A percentile compares a stretch with the other conserved stretches of the same genome.
Evolutionary conservation across 2,797 vertebrate species (phyloP).

Genomic region (Poeciliopsis turneri): DNA sequence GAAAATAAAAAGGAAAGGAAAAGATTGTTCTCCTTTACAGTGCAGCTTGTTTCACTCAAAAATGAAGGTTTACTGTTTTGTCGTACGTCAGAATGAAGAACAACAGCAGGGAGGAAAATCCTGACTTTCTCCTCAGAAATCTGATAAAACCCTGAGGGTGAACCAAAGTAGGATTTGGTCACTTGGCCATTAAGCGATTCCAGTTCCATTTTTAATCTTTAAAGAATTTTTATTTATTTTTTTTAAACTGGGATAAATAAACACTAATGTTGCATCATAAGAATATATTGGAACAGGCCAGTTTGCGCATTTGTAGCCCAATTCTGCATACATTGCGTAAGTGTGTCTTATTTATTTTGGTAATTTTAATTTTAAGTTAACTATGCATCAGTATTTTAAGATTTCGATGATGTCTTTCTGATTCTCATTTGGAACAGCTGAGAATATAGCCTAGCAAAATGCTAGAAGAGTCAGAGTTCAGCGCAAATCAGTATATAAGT

Average conservation of each 20-base stretch:
- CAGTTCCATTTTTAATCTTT: neutral
- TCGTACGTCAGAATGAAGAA: slow-evolving; percentile 55
- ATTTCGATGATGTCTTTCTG: neutral
- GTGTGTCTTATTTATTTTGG: neutral
- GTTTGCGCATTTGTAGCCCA: neutral
- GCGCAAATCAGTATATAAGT: neutral
- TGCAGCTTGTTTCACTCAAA: slow-evolving; percentile 57
- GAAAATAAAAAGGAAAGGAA: slow-evolving; percentile 46
- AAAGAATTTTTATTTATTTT: neutral
- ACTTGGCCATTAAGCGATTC: slow-evolving; percentile 29
- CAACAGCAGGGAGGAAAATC: slow-evolving; percentile 32
- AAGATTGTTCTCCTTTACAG: slow-evolving; percentile 58
- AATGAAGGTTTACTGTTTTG: slow-evolving; percentile 55
- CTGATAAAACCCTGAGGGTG: slow-evolving; percentile 49
- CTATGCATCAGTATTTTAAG: neutral
- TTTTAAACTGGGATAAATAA: neutral
- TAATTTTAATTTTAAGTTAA: neutral
- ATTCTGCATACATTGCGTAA: neutral
- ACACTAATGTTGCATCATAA: neutral
- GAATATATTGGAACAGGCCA: neutral
- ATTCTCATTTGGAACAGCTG: neutral
- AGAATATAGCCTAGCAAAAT: neutral
- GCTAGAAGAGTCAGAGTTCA: neutral
- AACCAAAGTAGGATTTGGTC: slow-evolving; percentile 36
- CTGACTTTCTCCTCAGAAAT: slow-evolving; percentile 41